phyloP scores from a whole-genome alignment of 2,113 vertebrate species.

The Himantopus leucocephalus region DNA sequence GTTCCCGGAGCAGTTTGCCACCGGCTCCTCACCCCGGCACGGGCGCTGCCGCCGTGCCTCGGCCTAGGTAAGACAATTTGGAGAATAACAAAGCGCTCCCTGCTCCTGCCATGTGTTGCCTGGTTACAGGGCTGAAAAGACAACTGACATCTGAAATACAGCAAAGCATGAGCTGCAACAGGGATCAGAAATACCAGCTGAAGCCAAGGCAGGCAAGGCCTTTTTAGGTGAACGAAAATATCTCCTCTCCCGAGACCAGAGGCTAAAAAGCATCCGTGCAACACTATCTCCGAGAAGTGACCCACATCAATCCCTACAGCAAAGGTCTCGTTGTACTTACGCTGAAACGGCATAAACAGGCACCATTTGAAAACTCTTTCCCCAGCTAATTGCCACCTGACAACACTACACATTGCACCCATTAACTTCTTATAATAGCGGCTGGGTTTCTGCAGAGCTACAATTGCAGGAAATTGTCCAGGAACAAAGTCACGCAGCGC shows the following conservation, averaged over 20 bases:
- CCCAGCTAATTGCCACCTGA: neutral
- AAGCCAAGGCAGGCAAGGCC: neutral
- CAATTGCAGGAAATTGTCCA: slow-evolving; percentile 30
- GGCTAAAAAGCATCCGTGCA: neutral
- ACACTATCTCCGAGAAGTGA: neutral
- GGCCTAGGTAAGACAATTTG: slow-evolving; percentile 1
- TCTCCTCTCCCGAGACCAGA: neutral
- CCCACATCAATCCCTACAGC: neutral
- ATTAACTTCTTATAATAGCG: neutral
- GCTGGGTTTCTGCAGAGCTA: neutral
- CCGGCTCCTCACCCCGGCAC: neutral
- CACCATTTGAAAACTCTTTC: neutral
- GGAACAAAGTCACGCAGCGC: neutral
- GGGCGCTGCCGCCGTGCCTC: neutral
- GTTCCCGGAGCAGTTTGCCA: accelerated
- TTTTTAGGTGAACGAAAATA: neutral
- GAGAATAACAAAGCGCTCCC: slow-evolving; percentile 4
- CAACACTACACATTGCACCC: neutral
- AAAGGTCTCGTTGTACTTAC: neutral
- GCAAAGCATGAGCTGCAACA: neutral
- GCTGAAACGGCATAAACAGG: neutral
- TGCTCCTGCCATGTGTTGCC: slow-evolving; percentile 37
- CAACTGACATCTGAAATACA: slow-evolving; percentile 17
- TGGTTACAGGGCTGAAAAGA: slow-evolving; percentile 47
- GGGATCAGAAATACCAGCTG: neutral